Conservation (phyloP, 2,888 invertebrate genomes). For the Lochmaea crataegi region DNA sequence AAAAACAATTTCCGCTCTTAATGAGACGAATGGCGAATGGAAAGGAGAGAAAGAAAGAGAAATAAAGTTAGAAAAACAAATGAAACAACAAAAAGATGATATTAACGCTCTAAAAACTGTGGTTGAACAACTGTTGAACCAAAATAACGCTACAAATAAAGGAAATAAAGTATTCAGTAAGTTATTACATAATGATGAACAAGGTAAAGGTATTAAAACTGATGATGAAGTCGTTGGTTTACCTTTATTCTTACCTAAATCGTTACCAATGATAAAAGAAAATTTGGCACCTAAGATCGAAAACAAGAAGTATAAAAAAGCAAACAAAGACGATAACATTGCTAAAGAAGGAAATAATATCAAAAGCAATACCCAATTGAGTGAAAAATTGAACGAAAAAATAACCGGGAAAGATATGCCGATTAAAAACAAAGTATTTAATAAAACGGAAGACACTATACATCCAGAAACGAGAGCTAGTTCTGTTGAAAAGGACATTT, state of each 20-base stretch:
- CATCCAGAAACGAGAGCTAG: conserved; percentile 30
- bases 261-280: conserved; percentile 17
- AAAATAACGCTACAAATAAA: neutral
- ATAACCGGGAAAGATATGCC: neutral
- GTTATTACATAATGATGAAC: neutral
- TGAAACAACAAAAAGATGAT: conserved; percentile 49
- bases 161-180: neutral
- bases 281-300: neutral
- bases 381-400: neutral
- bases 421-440: neutral
- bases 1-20: conserved; percentile 37
- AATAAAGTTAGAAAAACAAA: conserved; percentile 47
- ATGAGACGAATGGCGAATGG: conserved; percentile 46
- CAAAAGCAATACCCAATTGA: neutral
- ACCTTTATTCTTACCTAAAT: conserved; percentile 28
- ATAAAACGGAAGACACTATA: neutral
- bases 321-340: neutral
- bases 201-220: neutral
- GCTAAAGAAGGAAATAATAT: neutral
- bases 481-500: conserved; percentile 35
- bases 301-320: neutral
- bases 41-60: conserved; percentile 47
- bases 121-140: conserved; percentile 20
- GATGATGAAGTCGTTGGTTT: conserved; percentile 32
- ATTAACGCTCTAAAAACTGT: conserved; percentile 43